Evolutionary conservation across 2,113 vertebrate species (phyloP).

Genomic region (human (Homo sapiens)): GRCh38 chr16:74300001-74300500

Average conservation of each 20-base stretch:
- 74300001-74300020: background rate
- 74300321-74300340: background rate
- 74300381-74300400: background rate
- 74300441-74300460: background rate
- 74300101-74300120: conserved; percentile 90
- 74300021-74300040: background rate
- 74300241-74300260: conserved; percentile 29
- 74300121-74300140: conserved; percentile 98
- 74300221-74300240: background rate
- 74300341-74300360: background rate
- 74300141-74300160: conserved; percentile 96
- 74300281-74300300: background rate
- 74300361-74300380: background rate
- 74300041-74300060: background rate
- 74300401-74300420: background rate
- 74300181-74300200: conserved; percentile 98
- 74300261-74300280: background rate
- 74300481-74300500: background rate
- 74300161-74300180: conserved; percentile 99
- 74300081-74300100: conserved; percentile 24
- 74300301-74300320: conserved; percentile 9
- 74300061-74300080: background rate
- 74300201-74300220: conserved; percentile 90
- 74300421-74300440: background rate
- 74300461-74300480: background rate